These are phyloP conservation scores for Steatornis caripensis DNA, from an alignment of 2,113 vertebrate species.

Conservation along the genomic window DNA sequence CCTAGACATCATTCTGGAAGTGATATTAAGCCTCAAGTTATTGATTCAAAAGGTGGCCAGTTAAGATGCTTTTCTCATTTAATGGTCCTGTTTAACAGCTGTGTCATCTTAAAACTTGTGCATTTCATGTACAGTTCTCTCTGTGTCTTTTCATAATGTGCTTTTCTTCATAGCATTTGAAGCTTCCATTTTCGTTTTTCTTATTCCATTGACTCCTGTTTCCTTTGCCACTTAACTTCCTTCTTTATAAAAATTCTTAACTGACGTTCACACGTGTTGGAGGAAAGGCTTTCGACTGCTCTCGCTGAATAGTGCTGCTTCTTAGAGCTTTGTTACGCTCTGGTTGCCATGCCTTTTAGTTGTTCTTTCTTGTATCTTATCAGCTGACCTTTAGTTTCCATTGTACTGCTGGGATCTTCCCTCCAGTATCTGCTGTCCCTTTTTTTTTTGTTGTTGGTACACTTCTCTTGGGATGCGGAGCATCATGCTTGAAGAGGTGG, in stretches of 20 bases:
- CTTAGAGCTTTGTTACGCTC: neutral
- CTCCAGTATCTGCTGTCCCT: neutral
- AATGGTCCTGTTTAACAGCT: neutral
- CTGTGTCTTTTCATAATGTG: neutral
- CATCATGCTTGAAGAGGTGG: neutral
- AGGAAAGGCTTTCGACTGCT: neutral
- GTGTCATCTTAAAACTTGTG: no score
- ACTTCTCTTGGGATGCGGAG: neutral
- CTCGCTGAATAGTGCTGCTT: neutral
- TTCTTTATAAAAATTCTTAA: neutral
- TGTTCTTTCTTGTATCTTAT: neutral
- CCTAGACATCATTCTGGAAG: neutral
- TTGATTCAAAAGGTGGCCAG: neutral
- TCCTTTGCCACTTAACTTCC: neutral
- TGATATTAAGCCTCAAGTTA: neutral
- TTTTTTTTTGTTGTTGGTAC: neutral
- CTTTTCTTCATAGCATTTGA: neutral
- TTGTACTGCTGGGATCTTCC: neutral
- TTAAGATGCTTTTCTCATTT: neutral
- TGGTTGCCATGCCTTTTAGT: neutral
- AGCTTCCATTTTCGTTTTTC: neutral
- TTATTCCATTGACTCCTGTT: neutral
- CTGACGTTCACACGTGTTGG: fast-evolving
- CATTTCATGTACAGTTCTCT: neutral
- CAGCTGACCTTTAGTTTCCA: neutral